phyloP scores from a whole-genome alignment of 2,797 vertebrate species.

The Staurois parvus region DNA sequence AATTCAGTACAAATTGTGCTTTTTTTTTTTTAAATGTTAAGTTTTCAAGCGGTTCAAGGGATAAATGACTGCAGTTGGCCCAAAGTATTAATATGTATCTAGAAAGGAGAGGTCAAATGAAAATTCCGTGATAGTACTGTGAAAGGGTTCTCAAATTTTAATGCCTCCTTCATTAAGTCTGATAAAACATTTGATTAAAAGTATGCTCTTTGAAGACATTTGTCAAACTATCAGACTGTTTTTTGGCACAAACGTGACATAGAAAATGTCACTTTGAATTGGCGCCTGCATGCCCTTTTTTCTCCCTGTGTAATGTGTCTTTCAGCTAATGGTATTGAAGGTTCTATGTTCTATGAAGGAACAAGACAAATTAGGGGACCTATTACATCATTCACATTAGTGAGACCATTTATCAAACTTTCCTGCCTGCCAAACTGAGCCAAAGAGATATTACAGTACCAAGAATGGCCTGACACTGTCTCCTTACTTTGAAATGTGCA shows the following conservation, averaged over 20 bases:
- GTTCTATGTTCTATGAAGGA: slow-evolving; percentile 46
- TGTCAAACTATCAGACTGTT: slow-evolving; percentile 50
- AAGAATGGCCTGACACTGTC: background rate
- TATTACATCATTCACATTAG: slow-evolving; percentile 53
- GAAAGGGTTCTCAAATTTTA: slow-evolving; percentile 25
- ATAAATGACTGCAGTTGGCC: too few relatives aligned
- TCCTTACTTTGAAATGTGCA: background rate
- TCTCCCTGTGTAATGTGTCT: slow-evolving; percentile 35
- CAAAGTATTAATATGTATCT: too few relatives aligned
- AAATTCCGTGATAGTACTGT: background rate
- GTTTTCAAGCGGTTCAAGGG: too few relatives aligned
- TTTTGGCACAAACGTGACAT: slow-evolving; percentile 47
- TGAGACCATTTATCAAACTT: slow-evolving; percentile 44
- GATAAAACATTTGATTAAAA: slow-evolving; percentile 49
- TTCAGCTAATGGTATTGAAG: slow-evolving; percentile 49
- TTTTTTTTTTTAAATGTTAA: too few relatives aligned
- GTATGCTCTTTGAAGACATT: slow-evolving; percentile 23
- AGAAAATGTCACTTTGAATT: slow-evolving; percentile 48
- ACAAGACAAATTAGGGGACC: slow-evolving; percentile 45
- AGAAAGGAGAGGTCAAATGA: background rate
- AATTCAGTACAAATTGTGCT: too few relatives aligned
- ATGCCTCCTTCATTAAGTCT: slow-evolving; percentile 52
- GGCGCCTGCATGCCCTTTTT: slow-evolving; percentile 31
- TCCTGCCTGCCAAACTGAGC: slow-evolving; percentile 7
- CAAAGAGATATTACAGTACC: background rate